These are phyloP conservation scores for Euwallacea fornicatus DNA, from an alignment of 1,140 invertebrate genomes.

Conservation along the genomic window DNA sequence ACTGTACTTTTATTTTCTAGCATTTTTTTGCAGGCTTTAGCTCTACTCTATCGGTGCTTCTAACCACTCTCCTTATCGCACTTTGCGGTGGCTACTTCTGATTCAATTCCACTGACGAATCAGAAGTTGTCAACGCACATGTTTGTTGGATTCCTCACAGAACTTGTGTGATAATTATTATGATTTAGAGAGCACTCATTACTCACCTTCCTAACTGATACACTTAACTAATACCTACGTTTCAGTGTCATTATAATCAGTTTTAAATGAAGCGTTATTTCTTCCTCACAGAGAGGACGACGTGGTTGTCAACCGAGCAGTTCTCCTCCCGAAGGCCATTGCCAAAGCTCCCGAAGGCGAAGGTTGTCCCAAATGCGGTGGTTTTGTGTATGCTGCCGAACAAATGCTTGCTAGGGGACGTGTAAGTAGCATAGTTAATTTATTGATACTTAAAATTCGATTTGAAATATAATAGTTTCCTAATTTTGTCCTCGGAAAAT, in stretches of 20 bases:
- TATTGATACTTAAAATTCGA: no score
- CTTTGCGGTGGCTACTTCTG: background rate
- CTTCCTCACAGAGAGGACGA: constrained; percentile 31
- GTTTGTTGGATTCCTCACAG: no score
- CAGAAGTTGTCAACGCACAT: no score
- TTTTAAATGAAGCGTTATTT: no score
- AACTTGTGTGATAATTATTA: no score
- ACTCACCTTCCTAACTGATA: no score
- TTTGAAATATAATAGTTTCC: no score
- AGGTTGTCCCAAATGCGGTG: constrained; percentile 88
- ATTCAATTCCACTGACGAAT: no score
- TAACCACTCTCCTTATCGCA: background rate
- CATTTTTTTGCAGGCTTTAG: constrained; percentile 30
- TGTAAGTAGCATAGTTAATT: constrained; percentile 60
- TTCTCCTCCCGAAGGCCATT: constrained; percentile 63
- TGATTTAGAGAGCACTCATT: no score
- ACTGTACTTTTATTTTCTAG: constrained; percentile 38
- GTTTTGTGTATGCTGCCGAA: constrained; percentile 90
- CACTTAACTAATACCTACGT: no score
- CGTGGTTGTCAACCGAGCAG: constrained; percentile 43
- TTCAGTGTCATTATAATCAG: no score
- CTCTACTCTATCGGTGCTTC: constrained; percentile 26
- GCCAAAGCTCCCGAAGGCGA: constrained; percentile 84
- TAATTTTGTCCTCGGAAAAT: no score
- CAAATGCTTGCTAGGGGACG: constrained; percentile 89